Percentiles rank a stretch among this genome's conserved stretches.
Conservation (phyloP, 1,140 invertebrate species). For the Hyphantria cunea region DNA sequence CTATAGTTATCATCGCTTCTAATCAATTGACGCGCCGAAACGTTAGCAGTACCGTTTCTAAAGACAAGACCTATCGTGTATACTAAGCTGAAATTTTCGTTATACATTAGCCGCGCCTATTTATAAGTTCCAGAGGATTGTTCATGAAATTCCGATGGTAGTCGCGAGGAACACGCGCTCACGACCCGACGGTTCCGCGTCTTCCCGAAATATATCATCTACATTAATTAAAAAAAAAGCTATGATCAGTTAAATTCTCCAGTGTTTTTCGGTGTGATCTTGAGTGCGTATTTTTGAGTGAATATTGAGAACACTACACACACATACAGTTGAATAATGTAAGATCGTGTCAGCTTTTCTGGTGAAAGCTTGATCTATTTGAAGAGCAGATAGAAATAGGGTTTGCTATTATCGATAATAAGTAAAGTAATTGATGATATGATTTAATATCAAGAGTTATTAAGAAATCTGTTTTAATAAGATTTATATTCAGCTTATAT, state of each 20-base stretch:
- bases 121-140: conserved; percentile 75
- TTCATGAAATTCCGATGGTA: conserved; percentile 69
- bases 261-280: conserved; percentile 47
- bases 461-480: too few relatives aligned
- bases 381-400: conserved; percentile 27
- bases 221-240: conserved; percentile 20
- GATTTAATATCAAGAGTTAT: conserved; percentile 1
- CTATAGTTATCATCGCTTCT: too few relatives aligned
- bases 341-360: conserved; percentile 36
- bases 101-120: conserved; percentile 62
- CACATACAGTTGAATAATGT: conserved; percentile 33
- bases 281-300: conserved; percentile 53
- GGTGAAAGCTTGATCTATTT: conserved; percentile 31
- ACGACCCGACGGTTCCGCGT: conserved; percentile 39
- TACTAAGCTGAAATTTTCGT: conserved; percentile 45
- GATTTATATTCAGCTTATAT: too few relatives aligned
- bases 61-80: conserved; percentile 3
- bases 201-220: conserved; percentile 25
- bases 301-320: conserved; percentile 31
- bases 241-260: conserved; percentile 51
- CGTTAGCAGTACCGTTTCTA: neutral
- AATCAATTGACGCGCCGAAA: conserved; percentile 7
- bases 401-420: neutral
- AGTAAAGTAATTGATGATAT: conserved; percentile 1
- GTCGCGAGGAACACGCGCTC: conserved; percentile 60